Conservation (phyloP, 2,113 vertebrate genomes). For the Thoracochromis brauschi region DNA sequence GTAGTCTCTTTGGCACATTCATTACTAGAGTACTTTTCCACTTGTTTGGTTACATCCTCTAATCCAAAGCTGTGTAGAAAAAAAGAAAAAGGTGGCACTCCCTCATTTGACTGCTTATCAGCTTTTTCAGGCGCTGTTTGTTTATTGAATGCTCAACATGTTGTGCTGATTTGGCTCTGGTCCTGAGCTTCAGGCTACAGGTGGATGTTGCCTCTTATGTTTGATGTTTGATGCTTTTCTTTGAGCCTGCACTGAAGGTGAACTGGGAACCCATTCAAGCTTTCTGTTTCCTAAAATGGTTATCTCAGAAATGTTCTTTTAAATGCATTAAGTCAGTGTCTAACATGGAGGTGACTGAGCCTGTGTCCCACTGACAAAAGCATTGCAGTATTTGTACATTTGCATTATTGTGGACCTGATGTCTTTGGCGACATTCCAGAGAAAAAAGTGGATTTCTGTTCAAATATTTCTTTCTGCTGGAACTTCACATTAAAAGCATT, state of each 20-base stretch:
- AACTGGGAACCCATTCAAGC: background rate
- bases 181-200: background rate
- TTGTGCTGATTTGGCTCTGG: background rate
- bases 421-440: rapidly evolving
- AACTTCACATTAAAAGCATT: background rate
- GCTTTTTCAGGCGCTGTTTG: background rate
- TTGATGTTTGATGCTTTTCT: background rate
- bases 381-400: background rate
- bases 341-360: background rate
- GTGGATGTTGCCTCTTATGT: background rate
- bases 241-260: background rate
- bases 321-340: background rate
- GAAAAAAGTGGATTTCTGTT: background rate
- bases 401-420: background rate
- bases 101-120: background rate
- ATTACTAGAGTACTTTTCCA: background rate
- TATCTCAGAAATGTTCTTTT: background rate
- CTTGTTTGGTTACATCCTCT: background rate
- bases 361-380: background rate
- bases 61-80: background rate
- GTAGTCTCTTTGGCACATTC: background rate
- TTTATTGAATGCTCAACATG: background rate
- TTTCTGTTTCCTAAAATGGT: background rate
- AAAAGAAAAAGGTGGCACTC: background rate
- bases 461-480: background rate